Percentiles rank a stretch among this genome's conserved stretches.
These are phyloP conservation scores for Tetrax tetrax DNA, from an alignment of 2,113 vertebrate genomes.

Conservation along the genomic window DNA sequence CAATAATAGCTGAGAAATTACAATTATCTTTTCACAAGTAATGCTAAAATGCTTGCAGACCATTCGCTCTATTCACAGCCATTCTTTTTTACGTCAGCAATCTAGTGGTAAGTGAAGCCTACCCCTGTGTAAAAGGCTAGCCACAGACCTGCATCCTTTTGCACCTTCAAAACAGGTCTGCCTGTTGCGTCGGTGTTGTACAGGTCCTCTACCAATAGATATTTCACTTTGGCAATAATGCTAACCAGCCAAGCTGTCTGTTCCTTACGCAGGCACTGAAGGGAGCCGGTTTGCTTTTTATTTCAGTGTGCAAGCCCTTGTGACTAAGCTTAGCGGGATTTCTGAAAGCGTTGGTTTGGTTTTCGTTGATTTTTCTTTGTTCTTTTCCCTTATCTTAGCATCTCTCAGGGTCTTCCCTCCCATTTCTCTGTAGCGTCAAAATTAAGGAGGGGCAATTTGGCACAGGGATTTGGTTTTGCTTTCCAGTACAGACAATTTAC, in stretches of 20 bases:
- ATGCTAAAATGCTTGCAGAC: conserved; percentile 21
- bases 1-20: conserved; percentile 52
- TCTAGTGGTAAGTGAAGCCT: not conserved
- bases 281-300: not conserved
- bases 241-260: not conserved
- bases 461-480: not conserved
- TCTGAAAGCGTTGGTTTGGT: not conserved
- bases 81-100: not conserved
- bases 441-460: not conserved
- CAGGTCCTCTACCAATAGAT: not conserved
- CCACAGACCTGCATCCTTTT: not conserved
- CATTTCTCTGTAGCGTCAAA: not conserved
- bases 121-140: not conserved
- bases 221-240: not conserved
- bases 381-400: not conserved
- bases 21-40: conserved; percentile 41
- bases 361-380: not conserved
- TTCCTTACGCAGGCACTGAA: not conserved
- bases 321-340: not conserved
- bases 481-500: not conserved
- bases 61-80: not conserved
- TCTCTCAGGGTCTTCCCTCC: not conserved
- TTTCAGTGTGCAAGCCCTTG: not conserved
- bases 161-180: not conserved
- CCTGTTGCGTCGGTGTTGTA: not conserved